Evolutionary conservation across 1,140 invertebrate genomes (phyloP).

Genomic region (Pseudobourletiella spinata): DNA sequence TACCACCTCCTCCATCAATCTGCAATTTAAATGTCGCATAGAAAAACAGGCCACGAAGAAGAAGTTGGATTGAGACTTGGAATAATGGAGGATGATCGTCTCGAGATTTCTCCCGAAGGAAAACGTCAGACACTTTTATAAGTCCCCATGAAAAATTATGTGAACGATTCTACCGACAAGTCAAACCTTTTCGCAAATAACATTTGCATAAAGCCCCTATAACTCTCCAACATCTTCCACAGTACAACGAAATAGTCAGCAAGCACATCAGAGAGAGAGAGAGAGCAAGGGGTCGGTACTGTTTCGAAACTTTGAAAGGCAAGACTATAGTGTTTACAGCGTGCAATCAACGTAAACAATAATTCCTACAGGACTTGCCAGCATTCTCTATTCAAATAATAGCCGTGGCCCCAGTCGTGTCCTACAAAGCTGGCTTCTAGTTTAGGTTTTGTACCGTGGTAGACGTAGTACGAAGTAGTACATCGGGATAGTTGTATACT

Average conservation of each 20-base stretch:
- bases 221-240: not conserved
- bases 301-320: too few relatives aligned
- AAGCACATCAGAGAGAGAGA: not conserved
- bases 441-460: too few relatives aligned
- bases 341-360: too few relatives aligned
- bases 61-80: constrained; percentile 4
- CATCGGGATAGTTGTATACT: too few relatives aligned
- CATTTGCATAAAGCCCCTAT: constrained; percentile 5
- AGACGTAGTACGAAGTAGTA: too few relatives aligned
- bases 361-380: too few relatives aligned
- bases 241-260: too few relatives aligned
- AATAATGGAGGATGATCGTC: constrained; percentile 5
- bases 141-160: constrained; percentile 2
- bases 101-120: not conserved
- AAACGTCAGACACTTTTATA: not conserved
- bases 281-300: not conserved
- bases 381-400: too few relatives aligned
- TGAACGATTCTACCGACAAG: constrained; percentile 3
- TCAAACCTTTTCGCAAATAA: constrained; percentile 10
- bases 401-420: too few relatives aligned
- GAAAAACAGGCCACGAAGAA: not conserved
- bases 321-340: too few relatives aligned
- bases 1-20: too few relatives aligned
- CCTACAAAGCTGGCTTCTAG: too few relatives aligned
- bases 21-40: not conserved